phyloP scores from a whole-genome alignment of 1,140 invertebrate genomes.

The Drosophila obscura region DNA sequence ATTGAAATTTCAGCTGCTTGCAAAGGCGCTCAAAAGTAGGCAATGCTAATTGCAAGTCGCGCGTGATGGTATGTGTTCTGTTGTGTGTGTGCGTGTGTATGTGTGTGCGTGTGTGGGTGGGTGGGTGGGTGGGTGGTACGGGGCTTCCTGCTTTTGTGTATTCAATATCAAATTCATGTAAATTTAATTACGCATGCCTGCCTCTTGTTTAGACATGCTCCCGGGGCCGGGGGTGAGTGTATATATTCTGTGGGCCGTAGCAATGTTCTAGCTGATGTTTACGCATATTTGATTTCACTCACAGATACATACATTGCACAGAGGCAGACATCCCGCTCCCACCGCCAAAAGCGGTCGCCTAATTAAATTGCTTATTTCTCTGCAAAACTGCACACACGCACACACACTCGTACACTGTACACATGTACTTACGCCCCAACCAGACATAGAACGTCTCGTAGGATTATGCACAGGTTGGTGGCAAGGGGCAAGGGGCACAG shows the following conservation, averaged over 20 bases:
- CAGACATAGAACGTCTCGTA: constrained; percentile 13
- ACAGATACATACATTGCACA: constrained; percentile 22
- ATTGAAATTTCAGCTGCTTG: constrained; percentile 41
- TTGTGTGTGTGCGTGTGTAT: constrained; percentile 5
- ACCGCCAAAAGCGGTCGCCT: constrained; percentile 34
- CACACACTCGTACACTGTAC: too few relatives aligned
- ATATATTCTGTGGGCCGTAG: constrained; percentile 1
- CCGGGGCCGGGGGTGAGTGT: constrained; percentile 3
- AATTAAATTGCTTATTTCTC: constrained; percentile 66
- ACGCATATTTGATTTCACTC: constrained; percentile 74
- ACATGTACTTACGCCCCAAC: constrained; percentile 2
- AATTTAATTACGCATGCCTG: constrained; percentile 79
- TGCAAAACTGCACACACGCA: constrained; percentile 25
- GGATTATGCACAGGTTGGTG: constrained; percentile 30
- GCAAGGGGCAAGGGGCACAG: background rate
- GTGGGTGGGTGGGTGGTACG: background rate
- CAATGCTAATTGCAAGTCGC: constrained; percentile 65
- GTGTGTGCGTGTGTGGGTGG: constrained; percentile 1
- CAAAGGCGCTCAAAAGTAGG: constrained; percentile 47
- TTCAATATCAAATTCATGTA: constrained; percentile 81
- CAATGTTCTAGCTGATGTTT: constrained; percentile 60
- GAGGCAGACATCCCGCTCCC: constrained; percentile 8
- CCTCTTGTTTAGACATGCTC: constrained; percentile 57
- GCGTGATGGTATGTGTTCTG: constrained; percentile 9
- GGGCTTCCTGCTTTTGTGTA: constrained; percentile 32